Evolutionary conservation across 2,888 invertebrate species (phyloP), one percentile per base, ranked within the genome.

Genomic region (Athalia rosae): DNA sequence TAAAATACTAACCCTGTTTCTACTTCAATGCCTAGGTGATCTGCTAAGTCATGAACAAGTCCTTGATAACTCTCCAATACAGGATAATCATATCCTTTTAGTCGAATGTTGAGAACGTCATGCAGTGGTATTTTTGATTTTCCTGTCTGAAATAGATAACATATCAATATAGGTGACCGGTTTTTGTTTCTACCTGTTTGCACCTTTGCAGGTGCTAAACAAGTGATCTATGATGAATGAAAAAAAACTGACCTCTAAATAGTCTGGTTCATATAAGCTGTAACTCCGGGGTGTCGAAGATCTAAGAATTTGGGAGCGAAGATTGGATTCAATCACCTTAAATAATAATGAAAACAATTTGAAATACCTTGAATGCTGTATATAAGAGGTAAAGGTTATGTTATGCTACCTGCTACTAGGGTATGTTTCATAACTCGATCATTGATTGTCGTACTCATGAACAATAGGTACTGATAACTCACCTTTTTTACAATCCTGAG

Each of bases 81-180:
- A 4, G 96, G 92, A 90, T 92, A 98, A 87, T 97, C 96, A 88
- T 97, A 96, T 1, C 97, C 95, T 86, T 93, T 95, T 62, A 98
- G 89, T 90, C 95, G 94, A 41, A 98, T 91, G 88, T 96, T 96
- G 11, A 98, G 86, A 11, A 92, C 91, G 79, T 95, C 94, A 89
- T 96, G 95, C 11, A 94, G 90, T 3, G 96, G 95, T 81, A 93
- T 92, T 89, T 94, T 93, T 0, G 95, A 92, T 89, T 93, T 92
- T 90, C 93, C 91, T 79, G 90, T 90, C 93, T 94, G 86, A 64
- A 92, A 92, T 82, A 76, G 43, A 50, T 62, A 69, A 66, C 47
- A 66, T 58, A 41, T 43, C 28, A 15, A 15, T 62, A 58, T 8
- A 47, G 8, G 56, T 15, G 9, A 4, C 4, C 50, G 48, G 58